Evolutionary conservation across 1,140 invertebrate genomes (phyloP).

Genomic region (Dendrolimus punctatus): DNA sequence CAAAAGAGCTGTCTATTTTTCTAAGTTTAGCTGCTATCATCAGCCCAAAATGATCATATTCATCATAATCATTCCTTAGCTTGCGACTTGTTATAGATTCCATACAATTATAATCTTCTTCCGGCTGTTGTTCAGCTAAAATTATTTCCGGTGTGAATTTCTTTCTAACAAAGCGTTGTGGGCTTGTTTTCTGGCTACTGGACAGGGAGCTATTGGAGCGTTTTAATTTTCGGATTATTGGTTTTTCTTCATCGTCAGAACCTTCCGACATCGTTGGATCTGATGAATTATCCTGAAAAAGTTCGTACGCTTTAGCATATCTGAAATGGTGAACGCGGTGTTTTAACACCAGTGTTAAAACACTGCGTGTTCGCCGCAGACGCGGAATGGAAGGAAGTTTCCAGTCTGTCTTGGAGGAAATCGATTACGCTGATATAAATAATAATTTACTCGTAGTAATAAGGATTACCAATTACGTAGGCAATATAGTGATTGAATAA

Average conservation of each 20-base stretch:
- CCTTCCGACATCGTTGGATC: background rate
- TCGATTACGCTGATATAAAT: too few species aligned
- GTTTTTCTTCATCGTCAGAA: background rate
- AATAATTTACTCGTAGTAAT: too few species aligned
- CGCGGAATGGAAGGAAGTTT: too few species aligned
- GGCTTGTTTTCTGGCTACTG: background rate
- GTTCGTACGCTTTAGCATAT: too few species aligned
- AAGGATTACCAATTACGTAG: too few species aligned
- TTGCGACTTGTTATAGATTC: background rate
- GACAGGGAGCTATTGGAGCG: background rate
- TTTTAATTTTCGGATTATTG: background rate
- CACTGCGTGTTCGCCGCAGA: too few species aligned
- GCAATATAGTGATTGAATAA: too few species aligned
- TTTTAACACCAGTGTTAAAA: too few species aligned
- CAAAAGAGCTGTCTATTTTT: background rate
- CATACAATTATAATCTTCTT: background rate
- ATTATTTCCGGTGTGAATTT: background rate
- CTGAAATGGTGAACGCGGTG: too few species aligned
- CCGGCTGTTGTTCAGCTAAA: background rate
- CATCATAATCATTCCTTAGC: background rate
- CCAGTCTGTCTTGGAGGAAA: too few species aligned
- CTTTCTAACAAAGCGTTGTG: background rate
- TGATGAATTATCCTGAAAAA: background rate
- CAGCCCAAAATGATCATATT: constrained; percentile 1
- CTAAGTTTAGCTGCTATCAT: constrained; percentile 1